Conservation (phyloP, 2,888 invertebrate species). For the Chalcis sispes region DNA sequence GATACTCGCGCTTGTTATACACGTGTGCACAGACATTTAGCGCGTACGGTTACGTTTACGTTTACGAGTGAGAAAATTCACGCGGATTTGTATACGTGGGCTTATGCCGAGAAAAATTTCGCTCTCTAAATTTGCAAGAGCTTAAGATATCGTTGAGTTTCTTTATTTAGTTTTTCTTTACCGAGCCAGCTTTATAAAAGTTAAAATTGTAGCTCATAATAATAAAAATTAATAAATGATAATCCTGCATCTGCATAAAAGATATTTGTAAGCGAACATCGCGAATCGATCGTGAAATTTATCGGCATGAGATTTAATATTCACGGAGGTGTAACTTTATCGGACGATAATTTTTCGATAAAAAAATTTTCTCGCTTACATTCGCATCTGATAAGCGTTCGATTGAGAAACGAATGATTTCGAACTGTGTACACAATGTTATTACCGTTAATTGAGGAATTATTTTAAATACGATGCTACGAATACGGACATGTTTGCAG, state of each 20-base stretch:
- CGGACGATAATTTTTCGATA: slow-evolving; percentile 18
- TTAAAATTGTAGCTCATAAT: too few species aligned
- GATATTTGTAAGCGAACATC: too few species aligned
- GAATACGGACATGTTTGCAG: neutral
- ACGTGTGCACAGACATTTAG: too few species aligned
- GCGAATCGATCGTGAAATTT: slow-evolving; percentile 2
- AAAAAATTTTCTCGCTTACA: neutral
- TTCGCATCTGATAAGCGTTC: slow-evolving; percentile 28
- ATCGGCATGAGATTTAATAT: neutral
- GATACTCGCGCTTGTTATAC: too few species aligned
- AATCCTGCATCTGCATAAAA: too few species aligned
- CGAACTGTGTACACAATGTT: slow-evolving; percentile 22
- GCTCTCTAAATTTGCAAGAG: too few species aligned
- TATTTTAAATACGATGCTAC: slow-evolving; percentile 27
- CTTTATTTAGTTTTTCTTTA: too few species aligned
- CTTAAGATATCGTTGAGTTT: too few species aligned
- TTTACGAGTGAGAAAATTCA: slow-evolving; percentile 12
- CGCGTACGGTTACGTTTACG: neutral
- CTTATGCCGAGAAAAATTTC: too few species aligned
- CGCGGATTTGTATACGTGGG: too few species aligned
- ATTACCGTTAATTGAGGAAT: slow-evolving; percentile 41
- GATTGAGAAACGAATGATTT: slow-evolving; percentile 37
- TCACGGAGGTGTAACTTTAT: slow-evolving; percentile 17
- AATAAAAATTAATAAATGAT: too few species aligned
- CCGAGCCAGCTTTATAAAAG: too few species aligned